A percentile compares a stretch with the other conserved stretches of the same genome.
Evolutionary conservation across 2,888 invertebrate genomes (phyloP).

Genomic region (Himalopsyche japonica): DNA sequence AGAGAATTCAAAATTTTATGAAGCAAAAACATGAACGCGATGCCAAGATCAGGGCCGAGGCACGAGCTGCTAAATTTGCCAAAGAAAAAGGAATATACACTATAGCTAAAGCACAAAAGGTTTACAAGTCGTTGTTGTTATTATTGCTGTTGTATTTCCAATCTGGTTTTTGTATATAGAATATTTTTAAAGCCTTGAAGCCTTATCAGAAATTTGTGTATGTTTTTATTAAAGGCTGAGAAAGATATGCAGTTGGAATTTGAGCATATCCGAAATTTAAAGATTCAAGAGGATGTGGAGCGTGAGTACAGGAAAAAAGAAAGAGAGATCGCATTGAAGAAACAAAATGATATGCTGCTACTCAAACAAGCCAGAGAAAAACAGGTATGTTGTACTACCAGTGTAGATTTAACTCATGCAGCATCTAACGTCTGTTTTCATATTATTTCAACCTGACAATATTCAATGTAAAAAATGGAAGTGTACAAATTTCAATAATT

Average conservation of each 20-base stretch:
- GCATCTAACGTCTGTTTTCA: too few relatives aligned
- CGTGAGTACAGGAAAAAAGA: slow-evolving; percentile 70
- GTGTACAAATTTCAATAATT: too few relatives aligned
- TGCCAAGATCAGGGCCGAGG: slow-evolving; percentile 58
- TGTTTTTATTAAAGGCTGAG: slow-evolving; percentile 49
- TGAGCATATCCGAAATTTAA: slow-evolving; percentile 57
- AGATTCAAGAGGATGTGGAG: slow-evolving; percentile 65
- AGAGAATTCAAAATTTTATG: slow-evolving; percentile 68
- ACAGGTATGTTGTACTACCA: slow-evolving; percentile 51
- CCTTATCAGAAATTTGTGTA: not conserved
- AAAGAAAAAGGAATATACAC: slow-evolving; percentile 67
- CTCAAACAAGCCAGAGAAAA: slow-evolving; percentile 59
- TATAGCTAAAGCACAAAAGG: slow-evolving; percentile 61
- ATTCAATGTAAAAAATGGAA: too few relatives aligned
- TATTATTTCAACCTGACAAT: too few relatives aligned
- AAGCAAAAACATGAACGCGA: slow-evolving; percentile 65
- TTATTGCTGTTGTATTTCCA: too few relatives aligned
- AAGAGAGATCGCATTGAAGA: slow-evolving; percentile 62
- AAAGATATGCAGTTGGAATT: slow-evolving; percentile 57
- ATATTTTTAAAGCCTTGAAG: too few relatives aligned
- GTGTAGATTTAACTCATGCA: too few relatives aligned
- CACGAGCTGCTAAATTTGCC: slow-evolving; percentile 57
- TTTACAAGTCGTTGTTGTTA: slow-evolving; percentile 26
- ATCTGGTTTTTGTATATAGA: too few relatives aligned
- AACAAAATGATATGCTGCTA: slow-evolving; percentile 56